Conservation (phyloP, 2,113 vertebrate genomes). For the Plotosus lineatus region DNA sequence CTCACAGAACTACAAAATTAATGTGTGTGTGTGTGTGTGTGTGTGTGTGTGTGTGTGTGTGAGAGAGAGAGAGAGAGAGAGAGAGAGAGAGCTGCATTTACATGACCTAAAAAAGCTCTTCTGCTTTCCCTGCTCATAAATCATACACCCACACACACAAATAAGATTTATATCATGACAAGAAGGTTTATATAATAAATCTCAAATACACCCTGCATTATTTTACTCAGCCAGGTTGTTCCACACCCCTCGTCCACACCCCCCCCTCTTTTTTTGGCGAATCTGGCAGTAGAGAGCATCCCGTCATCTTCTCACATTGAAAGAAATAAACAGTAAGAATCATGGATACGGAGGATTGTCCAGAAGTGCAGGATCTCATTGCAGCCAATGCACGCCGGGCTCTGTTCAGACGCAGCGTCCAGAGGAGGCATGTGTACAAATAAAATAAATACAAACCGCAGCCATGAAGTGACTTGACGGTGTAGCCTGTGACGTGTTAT, state of each 20-base stretch:
- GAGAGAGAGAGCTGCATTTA: constrained; percentile 59
- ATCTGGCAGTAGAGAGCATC: background rate
- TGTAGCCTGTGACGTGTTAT: background rate
- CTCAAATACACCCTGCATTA: constrained; percentile 55
- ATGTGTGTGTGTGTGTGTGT: constrained; percentile 31
- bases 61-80: constrained; percentile 20
- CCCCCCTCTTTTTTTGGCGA: background rate
- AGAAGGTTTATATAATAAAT: constrained; percentile 62
- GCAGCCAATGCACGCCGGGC: background rate
- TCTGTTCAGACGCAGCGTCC: background rate
- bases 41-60: constrained; percentile 24
- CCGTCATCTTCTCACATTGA: background rate
- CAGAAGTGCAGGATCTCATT: background rate
- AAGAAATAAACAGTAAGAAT: background rate
- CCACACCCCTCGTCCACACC: too few relatives aligned
- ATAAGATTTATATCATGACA: constrained; percentile 61
- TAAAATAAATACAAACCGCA: background rate
- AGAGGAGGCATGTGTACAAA: background rate
- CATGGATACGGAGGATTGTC: background rate
- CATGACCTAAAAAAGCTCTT: constrained; percentile 73
- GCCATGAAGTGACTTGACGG: background rate
- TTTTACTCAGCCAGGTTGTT: constrained; percentile 43
- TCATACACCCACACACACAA: constrained; percentile 36
- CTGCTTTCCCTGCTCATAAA: constrained; percentile 58
- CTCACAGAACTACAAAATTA: constrained; percentile 35